These are phyloP conservation scores for Megalonaias nervosa DNA, from an alignment of 1,140 invertebrate genomes.

Conservation along the genomic window DNA sequence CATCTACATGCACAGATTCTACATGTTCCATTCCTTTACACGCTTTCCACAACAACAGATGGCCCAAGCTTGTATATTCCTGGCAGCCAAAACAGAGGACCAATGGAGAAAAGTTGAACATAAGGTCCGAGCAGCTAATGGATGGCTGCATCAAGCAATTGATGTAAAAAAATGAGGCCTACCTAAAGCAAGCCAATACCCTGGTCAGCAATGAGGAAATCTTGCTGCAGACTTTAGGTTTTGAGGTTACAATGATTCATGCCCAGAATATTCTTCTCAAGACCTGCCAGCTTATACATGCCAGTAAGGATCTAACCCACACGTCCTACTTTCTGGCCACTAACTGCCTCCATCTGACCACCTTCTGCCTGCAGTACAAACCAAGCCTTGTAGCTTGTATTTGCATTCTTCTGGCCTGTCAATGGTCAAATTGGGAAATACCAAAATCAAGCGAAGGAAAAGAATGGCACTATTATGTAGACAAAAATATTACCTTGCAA, in stretches of 20 bases:
- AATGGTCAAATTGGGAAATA: too few relatives aligned
- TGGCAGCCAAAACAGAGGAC: slow-evolving; percentile 98
- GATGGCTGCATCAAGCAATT: slow-evolving; percentile 79
- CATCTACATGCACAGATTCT: slow-evolving; percentile 99
- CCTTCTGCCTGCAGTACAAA: slow-evolving; percentile 96
- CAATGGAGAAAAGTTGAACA: slow-evolving; percentile 96
- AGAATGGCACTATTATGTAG: too few relatives aligned
- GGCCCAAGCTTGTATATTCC: slow-evolving; percentile 78
- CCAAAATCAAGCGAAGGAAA: too few relatives aligned
- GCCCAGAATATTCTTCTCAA: too few relatives aligned
- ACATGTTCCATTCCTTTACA: slow-evolving; percentile 93
- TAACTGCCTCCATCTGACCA: slow-evolving; percentile 96
- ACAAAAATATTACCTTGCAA: slow-evolving; percentile 72
- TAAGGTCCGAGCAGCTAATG: slow-evolving; percentile 91
- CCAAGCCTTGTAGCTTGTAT: slow-evolving; percentile 97
- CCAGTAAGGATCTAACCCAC: slow-evolving; percentile 95
- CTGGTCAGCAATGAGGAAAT: slow-evolving; percentile 97
- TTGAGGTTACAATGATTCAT: too few relatives aligned
- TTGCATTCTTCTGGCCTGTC: slow-evolving; percentile 90
- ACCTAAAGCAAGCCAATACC: slow-evolving; percentile 86
- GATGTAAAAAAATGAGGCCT: slow-evolving; percentile 76
- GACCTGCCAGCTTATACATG: slow-evolving; percentile 75
- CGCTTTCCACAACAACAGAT: slow-evolving; percentile 79
- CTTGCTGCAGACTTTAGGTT: slow-evolving; percentile 89
- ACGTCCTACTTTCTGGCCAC: slow-evolving; percentile 99